These are phyloP conservation scores for Drosophila parvula DNA, from an alignment of 1,140 invertebrate genomes.

Conservation along the genomic window DNA sequence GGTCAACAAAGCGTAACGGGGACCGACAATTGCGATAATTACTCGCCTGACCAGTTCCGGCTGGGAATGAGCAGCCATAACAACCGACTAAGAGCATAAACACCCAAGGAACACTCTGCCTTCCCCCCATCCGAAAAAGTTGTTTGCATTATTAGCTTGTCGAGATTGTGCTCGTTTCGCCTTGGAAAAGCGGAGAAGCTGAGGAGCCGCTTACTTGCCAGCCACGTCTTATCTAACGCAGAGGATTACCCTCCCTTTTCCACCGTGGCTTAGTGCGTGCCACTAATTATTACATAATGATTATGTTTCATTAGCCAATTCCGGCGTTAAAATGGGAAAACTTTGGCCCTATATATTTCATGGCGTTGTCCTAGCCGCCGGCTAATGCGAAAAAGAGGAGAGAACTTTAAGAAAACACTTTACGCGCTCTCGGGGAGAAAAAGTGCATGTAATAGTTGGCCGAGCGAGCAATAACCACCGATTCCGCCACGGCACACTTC, in stretches of 20 bases:
- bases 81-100: constrained; percentile 33
- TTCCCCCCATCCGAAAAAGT: constrained; percentile 28
- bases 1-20: constrained; percentile 61
- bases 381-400: not conserved
- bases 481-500: constrained; percentile 7
- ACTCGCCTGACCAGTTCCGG: constrained; percentile 67
- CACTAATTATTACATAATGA: constrained; percentile 78
- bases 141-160: constrained; percentile 80
- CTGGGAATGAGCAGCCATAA: constrained; percentile 54
- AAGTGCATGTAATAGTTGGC: constrained; percentile 74
- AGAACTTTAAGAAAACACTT: constrained; percentile 62
- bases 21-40: constrained; percentile 76
- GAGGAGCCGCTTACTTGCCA: constrained; percentile 28
- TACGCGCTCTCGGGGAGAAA: constrained; percentile 11
- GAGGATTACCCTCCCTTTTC: constrained; percentile 9
- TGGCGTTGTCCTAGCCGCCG: constrained; percentile 11
- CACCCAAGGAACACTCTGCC: constrained; percentile 18
- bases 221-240: constrained; percentile 20
- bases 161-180: constrained; percentile 49
- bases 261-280: constrained; percentile 51
- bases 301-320: constrained; percentile 73
- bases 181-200: constrained; percentile 27
- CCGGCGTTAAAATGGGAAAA: constrained; percentile 50
- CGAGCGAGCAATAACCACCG: constrained; percentile 13
- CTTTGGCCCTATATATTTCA: constrained; percentile 55